Conservation (phyloP, 2,113 vertebrate genomes). For the Herpailurus yagouaroundi region DNA sequence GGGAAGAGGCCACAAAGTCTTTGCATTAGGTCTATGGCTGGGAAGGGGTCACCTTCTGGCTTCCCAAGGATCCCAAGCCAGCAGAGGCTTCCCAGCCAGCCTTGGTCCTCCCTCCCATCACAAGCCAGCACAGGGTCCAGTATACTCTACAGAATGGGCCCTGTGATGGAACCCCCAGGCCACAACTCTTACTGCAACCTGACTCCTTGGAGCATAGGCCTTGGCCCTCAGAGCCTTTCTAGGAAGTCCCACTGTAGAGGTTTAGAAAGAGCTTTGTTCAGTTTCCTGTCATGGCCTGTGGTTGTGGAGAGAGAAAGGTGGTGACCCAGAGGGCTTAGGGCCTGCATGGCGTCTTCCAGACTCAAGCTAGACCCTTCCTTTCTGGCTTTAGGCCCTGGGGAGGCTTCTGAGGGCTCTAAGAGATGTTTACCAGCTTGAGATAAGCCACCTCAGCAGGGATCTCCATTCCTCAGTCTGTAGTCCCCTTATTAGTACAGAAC, state of each 20-base stretch:
- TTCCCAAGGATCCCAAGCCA: background rate
- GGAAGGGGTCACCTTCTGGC: background rate
- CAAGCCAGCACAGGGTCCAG: background rate
- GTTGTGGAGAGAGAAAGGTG: background rate
- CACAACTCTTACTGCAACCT: background rate
- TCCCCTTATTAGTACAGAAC: background rate
- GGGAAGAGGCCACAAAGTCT: too few relatives aligned
- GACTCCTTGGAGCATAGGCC: background rate
- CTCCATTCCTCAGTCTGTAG: background rate
- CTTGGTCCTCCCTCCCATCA: background rate
- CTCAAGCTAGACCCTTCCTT: background rate
- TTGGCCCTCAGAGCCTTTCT: background rate
- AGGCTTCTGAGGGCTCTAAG: background rate
- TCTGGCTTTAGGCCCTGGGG: background rate
- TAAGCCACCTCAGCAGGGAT: background rate
- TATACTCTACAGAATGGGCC: background rate
- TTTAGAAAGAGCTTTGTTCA: conserved; percentile 19
- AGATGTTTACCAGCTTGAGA: background rate
- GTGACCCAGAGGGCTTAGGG: background rate
- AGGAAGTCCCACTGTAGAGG: background rate
- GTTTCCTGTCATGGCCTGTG: background rate
- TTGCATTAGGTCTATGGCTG: background rate
- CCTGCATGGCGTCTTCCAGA: background rate
- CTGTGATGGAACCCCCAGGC: background rate
- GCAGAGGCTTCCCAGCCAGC: background rate